Evolutionary conservation across 2,113 vertebrate species (phyloP).

Genomic region (Eulacestoma nigropectus): DNA sequence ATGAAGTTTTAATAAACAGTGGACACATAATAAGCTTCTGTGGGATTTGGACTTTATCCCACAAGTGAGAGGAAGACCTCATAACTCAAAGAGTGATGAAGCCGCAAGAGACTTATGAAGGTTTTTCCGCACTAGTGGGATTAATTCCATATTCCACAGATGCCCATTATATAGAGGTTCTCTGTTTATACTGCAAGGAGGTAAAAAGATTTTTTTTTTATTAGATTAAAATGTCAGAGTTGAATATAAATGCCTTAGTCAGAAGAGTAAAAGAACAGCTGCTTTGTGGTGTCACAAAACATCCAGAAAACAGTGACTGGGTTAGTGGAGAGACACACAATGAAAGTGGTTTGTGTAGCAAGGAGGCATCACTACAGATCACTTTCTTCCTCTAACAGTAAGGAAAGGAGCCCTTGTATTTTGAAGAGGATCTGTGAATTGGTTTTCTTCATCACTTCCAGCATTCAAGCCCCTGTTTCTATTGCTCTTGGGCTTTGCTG

Average conservation of each 20-base stretch:
- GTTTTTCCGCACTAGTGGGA: conserved; percentile 69
- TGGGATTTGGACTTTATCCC: conserved; percentile 68
- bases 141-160: conserved; percentile 73
- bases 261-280: conserved; percentile 65
- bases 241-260: conserved; percentile 66
- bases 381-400: neutral
- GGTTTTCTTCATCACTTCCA: neutral
- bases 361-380: neutral
- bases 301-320: conserved; percentile 18
- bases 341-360: neutral
- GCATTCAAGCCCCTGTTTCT: neutral
- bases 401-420: neutral
- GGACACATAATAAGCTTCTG: conserved; percentile 69
- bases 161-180: conserved; percentile 69
- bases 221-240: conserved; percentile 69
- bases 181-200: conserved; percentile 67
- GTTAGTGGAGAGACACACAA: neutral
- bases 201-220: conserved; percentile 57
- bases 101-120: conserved; percentile 70
- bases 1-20: conserved; percentile 68
- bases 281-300: conserved; percentile 67
- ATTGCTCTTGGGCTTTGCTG: neutral
- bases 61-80: conserved; percentile 69
- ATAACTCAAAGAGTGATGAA: conserved; percentile 73
- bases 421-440: neutral